Percentiles rank a stretch among this genome's conserved stretches.
Evolutionary conservation across 2,797 vertebrate species (phyloP).

Genomic region (Pyrocephalus nanus): DNA sequence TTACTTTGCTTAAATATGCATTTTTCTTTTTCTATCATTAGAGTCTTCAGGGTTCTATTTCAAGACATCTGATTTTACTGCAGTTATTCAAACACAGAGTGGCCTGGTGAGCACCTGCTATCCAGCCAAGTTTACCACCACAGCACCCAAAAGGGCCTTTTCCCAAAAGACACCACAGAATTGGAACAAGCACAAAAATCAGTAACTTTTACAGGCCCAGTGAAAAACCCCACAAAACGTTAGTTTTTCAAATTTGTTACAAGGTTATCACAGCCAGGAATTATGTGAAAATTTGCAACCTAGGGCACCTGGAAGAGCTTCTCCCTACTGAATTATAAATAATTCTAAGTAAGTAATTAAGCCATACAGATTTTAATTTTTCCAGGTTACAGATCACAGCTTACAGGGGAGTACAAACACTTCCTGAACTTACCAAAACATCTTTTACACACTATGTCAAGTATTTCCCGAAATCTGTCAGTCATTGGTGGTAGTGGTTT

Average conservation of each 20-base stretch:
- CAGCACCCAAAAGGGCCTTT: background rate
- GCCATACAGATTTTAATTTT: background rate
- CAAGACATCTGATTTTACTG: background rate
- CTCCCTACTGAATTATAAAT: background rate
- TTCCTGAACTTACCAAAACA: conserved; percentile 86
- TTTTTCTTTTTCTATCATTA: background rate
- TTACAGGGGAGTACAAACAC: background rate
- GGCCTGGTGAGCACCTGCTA: background rate
- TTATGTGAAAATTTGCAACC: background rate
- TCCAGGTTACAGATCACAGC: background rate
- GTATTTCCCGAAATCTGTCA: conserved; percentile 90
- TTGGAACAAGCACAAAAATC: background rate
- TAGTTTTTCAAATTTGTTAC: background rate
- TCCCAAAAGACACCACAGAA: background rate
- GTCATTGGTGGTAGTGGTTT: conserved; percentile 92
- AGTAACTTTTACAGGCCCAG: background rate
- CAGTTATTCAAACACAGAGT: background rate
- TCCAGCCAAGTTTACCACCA: background rate
- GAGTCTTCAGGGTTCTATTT: background rate
- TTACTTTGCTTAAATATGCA: background rate
- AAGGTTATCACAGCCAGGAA: background rate
- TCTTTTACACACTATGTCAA: conserved; percentile 89
- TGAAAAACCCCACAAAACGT: background rate
- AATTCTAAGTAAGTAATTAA: background rate
- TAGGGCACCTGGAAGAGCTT: background rate